These are phyloP conservation scores for Pammene aurita DNA, from an alignment of 2,888 invertebrate species.

Conservation along the genomic window DNA sequence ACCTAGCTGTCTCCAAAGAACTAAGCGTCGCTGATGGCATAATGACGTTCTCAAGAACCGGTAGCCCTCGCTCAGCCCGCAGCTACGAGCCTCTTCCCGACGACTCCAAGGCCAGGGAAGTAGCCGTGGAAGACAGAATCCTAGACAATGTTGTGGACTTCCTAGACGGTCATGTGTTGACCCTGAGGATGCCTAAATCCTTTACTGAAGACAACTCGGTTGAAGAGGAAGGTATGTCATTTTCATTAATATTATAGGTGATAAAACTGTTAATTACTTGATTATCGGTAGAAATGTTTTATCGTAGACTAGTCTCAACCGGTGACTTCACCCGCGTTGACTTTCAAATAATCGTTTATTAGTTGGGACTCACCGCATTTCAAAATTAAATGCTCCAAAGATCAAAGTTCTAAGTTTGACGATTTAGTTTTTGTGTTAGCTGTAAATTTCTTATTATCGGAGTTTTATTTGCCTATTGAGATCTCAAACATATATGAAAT, in stretches of 20 bases:
- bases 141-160: slow-evolving; percentile 77
- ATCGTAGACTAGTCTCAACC: too few species aligned
- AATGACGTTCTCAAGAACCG: slow-evolving; percentile 71
- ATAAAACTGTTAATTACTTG: background rate
- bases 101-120: slow-evolving; percentile 73
- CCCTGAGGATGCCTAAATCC: slow-evolving; percentile 76
- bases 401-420: too few species aligned
- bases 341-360: too few species aligned
- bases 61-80: slow-evolving; percentile 71
- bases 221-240: slow-evolving; percentile 73
- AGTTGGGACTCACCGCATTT: too few species aligned
- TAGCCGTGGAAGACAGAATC: slow-evolving; percentile 74
- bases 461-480: too few species aligned
- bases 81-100: slow-evolving; percentile 74
- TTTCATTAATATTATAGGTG: background rate
- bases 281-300: too few species aligned
- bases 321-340: too few species aligned
- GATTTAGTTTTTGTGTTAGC: too few species aligned
- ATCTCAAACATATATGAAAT: too few species aligned
- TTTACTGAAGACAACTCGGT: slow-evolving; percentile 74
- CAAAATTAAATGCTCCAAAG: too few species aligned
- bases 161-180: slow-evolving; percentile 72
- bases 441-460: too few species aligned
- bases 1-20: slow-evolving; percentile 73
- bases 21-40: slow-evolving; percentile 71